phyloP scores from a whole-genome alignment of 2,797 vertebrate species.

The Danio choprae region DNA sequence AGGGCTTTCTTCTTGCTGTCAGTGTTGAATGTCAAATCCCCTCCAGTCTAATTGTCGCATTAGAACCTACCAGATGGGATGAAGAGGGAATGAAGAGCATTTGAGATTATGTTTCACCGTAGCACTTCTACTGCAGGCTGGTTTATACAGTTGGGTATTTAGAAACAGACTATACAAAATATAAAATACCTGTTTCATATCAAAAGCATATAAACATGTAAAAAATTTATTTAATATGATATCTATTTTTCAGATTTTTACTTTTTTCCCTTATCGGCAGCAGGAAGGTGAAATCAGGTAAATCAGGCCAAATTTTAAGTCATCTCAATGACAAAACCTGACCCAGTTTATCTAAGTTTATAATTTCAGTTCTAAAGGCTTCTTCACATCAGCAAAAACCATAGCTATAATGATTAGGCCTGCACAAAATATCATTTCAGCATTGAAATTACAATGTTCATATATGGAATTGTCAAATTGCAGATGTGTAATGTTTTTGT shows the following conservation, averaged over 20 bases:
- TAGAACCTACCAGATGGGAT: slow-evolving; percentile 2
- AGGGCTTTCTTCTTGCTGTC: background rate
- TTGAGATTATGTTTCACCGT: slow-evolving; percentile 20
- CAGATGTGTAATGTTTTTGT: too few species aligned
- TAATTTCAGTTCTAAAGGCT: background rate
- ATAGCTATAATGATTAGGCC: too few species aligned
- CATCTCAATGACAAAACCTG: background rate
- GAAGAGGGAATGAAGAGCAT: slow-evolving; percentile 20
- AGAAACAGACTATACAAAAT: slow-evolving; percentile 2
- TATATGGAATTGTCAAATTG: too few species aligned
- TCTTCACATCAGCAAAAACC: too few species aligned
- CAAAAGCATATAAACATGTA: too few species aligned
- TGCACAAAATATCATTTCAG: too few species aligned
- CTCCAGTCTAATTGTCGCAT: slow-evolving; percentile 21
- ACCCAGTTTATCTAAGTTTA: background rate
- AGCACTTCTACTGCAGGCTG: background rate
- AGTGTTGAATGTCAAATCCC: background rate
- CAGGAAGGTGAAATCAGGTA: slow-evolving; percentile 2
- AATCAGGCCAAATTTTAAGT: background rate
- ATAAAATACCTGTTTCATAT: background rate
- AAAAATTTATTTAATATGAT: background rate
- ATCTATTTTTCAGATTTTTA: background rate
- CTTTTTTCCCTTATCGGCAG: background rate
- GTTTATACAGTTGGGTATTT: background rate
- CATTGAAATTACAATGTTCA: too few species aligned